phyloP scores from a whole-genome alignment of 2,113 vertebrate species.

The Chinchilla lanigera region DNA sequence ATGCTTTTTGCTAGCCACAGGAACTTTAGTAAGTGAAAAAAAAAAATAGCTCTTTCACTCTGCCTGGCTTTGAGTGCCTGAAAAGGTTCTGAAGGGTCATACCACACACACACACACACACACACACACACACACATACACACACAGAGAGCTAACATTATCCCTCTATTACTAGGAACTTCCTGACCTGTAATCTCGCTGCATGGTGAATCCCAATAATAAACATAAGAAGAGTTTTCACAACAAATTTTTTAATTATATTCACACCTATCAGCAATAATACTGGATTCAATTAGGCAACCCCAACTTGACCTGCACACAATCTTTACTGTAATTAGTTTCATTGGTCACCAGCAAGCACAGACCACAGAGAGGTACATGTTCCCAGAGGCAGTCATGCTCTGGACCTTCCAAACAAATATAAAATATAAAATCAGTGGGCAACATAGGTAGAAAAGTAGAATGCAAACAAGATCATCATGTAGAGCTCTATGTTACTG shows the following conservation, averaged over 20 bases:
- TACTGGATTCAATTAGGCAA: slow-evolving; percentile 80
- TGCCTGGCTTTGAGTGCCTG: neutral
- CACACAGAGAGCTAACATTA: slow-evolving; percentile 65
- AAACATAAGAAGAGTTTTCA: slow-evolving; percentile 79
- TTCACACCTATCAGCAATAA: slow-evolving; percentile 76
- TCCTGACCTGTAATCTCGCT: slow-evolving; percentile 75
- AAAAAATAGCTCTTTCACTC: slow-evolving; percentile 63
- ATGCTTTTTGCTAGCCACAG: slow-evolving; percentile 58
- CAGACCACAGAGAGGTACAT: slow-evolving; percentile 32
- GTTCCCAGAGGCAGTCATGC: slow-evolving; percentile 36
- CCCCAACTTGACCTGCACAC: slow-evolving; percentile 61
- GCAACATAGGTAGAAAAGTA: slow-evolving; percentile 14
- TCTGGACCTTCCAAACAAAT: slow-evolving; percentile 50
- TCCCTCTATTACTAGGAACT: slow-evolving; percentile 72
- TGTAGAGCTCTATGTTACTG: accelerated
- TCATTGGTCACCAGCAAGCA: slow-evolving; percentile 47
- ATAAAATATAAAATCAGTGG: slow-evolving; percentile 23
- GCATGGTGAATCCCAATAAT: slow-evolving; percentile 77
- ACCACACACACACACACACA: neutral
- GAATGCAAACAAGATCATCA: neutral
- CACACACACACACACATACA: neutral
- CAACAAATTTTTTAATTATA: slow-evolving; percentile 81
- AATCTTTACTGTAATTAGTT: slow-evolving; percentile 74
- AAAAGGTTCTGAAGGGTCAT: slow-evolving; percentile 58
- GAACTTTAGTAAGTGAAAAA: slow-evolving; percentile 51